Percentiles rank a stretch among this genome's conserved stretches.
phyloP scores from a whole-genome alignment of 2,888 invertebrate genomes.

The Diloba caeruleocephala region DNA sequence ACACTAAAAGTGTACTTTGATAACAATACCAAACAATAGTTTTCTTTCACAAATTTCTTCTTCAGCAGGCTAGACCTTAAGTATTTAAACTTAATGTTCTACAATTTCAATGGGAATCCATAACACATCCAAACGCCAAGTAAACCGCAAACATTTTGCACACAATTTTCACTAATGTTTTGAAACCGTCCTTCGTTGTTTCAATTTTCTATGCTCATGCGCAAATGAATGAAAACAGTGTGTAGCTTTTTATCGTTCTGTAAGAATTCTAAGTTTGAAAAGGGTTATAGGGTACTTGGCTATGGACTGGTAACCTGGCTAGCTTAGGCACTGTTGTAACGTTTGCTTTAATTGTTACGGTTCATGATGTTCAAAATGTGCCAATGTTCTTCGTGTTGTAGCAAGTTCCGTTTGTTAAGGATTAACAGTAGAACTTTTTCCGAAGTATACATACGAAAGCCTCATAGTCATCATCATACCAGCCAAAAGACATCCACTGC shows the following conservation, averaged over 20 bases:
- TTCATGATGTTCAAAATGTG: slow-evolving; percentile 7
- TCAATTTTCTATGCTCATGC: slow-evolving; percentile 47
- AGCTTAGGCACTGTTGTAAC: background rate
- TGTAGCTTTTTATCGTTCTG: slow-evolving; percentile 24
- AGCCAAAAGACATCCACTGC: no score
- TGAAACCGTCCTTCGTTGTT: slow-evolving; percentile 24
- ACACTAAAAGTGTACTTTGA: slow-evolving; percentile 27
- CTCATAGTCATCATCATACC: no score
- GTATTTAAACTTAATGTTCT: slow-evolving; percentile 63
- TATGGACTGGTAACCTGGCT: slow-evolving; percentile 32
- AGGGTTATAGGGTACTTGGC: slow-evolving; percentile 14
- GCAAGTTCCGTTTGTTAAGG: background rate
- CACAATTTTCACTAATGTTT: slow-evolving; percentile 45
- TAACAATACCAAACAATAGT: slow-evolving; percentile 22
- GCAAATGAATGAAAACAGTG: slow-evolving; percentile 40
- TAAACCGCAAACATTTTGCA: slow-evolving; percentile 46
- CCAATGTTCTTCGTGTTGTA: slow-evolving; percentile 12
- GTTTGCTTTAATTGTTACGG: slow-evolving; percentile 4
- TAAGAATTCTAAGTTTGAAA: slow-evolving; percentile 18
- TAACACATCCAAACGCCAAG: slow-evolving; percentile 37
- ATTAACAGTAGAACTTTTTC: no score
- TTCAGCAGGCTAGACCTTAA: slow-evolving; percentile 58
- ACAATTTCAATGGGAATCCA: slow-evolving; percentile 60
- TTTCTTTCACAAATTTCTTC: slow-evolving; percentile 41
- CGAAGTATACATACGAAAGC: no score